Percentiles rank a stretch among this genome's conserved stretches.
Evolutionary conservation across 1,140 invertebrate species (phyloP).

Genomic region (Caerostris extrusa): DNA sequence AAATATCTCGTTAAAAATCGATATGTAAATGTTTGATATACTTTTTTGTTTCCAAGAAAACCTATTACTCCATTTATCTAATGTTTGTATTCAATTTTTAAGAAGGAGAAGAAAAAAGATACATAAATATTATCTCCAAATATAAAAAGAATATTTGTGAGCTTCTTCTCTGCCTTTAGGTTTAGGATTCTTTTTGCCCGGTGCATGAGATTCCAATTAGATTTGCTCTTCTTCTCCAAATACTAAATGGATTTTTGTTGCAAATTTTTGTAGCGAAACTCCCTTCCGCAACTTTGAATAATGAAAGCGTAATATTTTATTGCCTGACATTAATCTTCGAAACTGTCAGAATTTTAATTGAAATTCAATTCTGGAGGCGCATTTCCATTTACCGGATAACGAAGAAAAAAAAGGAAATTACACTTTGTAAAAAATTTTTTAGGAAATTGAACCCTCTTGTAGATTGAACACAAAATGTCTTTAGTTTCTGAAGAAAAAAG

Average conservation of each 20-base stretch:
- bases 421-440: neutral
- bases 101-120: too few relatives aligned
- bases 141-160: neutral
- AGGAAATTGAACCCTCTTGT: neutral
- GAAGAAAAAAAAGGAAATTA: neutral
- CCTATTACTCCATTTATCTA: neutral
- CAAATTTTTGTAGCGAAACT: neutral
- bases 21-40: neutral
- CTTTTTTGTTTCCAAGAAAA: neutral
- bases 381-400: neutral
- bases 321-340: neutral
- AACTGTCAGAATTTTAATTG: neutral
- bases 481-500: too few relatives aligned
- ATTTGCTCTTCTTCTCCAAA: neutral
- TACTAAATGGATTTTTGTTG: neutral
- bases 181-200: neutral
- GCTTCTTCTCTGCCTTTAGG: neutral
- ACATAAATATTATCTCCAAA: neutral
- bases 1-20: neutral
- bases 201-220: conserved; percentile 1
- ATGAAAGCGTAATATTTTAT: conserved; percentile 6
- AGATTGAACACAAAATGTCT: too few relatives aligned
- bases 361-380: neutral
- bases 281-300: neutral
- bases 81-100: neutral